These are phyloP conservation scores for Pantelozetes paolii DNA, from an alignment of 2,888 invertebrate species.

Conservation along the genomic window DNA sequence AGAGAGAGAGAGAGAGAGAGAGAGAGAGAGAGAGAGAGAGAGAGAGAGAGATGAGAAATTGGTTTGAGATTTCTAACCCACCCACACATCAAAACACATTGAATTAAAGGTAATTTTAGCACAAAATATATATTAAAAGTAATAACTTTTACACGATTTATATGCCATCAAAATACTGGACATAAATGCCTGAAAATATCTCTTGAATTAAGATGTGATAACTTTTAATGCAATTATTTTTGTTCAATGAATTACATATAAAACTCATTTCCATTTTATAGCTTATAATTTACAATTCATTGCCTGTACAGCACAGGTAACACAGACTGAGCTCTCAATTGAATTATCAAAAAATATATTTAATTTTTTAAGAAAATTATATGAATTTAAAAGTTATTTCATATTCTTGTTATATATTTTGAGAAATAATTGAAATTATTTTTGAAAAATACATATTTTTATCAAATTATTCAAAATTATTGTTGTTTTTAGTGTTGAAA, in stretches of 20 bases:
- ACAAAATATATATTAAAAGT: constrained; percentile 11
- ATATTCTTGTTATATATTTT: too few relatives aligned
- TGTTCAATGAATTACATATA: not conserved
- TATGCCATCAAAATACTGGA: constrained; percentile 9
- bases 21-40: constrained; percentile 26
- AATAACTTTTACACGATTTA: constrained; percentile 32
- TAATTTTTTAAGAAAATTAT: too few relatives aligned
- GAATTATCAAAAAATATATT: too few relatives aligned
- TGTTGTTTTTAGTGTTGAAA: too few relatives aligned
- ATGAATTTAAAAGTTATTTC: too few relatives aligned
- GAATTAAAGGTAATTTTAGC: constrained; percentile 10
- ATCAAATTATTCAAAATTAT: too few relatives aligned
- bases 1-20: constrained; percentile 33
- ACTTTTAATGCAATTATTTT: not conserved
- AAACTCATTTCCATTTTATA: not conserved
- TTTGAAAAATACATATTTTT: too few relatives aligned
- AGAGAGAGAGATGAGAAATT: constrained; percentile 15
- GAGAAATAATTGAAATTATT: too few relatives aligned
- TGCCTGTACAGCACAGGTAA: not conserved
- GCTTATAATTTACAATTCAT: constrained; percentile 32
- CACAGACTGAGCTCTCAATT: too few relatives aligned
- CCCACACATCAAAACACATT: constrained; percentile 13
- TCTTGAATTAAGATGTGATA: constrained; percentile 17
- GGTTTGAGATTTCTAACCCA: not conserved
- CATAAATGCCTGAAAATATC: not conserved